These are phyloP conservation scores for Monodelphis domestica DNA, from an alignment of 2,797 vertebrate genomes.

Conservation along the genomic window DNA sequence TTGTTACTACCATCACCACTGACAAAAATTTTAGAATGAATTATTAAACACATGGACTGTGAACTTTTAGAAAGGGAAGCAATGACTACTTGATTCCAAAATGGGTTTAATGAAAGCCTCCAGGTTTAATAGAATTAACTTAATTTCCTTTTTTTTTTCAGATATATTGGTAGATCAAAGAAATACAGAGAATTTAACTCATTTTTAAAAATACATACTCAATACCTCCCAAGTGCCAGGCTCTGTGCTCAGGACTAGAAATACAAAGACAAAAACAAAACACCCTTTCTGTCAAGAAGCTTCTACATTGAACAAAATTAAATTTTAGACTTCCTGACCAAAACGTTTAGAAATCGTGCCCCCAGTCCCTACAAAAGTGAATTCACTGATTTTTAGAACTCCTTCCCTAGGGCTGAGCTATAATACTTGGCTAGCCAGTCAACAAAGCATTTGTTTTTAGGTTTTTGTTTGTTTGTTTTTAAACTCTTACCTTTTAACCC, in stretches of 20 bases:
- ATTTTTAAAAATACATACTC: constrained; percentile 14
- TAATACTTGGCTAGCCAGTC: neutral
- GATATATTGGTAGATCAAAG: neutral
- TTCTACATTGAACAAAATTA: neutral
- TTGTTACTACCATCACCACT: neutral
- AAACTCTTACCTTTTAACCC: no score
- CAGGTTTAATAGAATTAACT: neutral
- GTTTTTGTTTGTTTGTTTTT: no score
- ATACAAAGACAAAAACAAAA: neutral
- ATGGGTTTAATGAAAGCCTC: neutral
- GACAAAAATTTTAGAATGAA: neutral
- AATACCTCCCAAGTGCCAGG: neutral
- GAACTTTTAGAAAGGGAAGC: neutral
- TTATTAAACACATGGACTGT: neutral
- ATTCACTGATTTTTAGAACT: neutral
- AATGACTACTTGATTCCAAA: neutral
- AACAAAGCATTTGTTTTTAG: neutral
- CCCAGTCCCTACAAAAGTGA: neutral
- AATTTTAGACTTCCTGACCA: neutral
- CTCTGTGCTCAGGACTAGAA: neutral
- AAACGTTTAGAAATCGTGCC: neutral
- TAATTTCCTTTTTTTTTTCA: neutral
- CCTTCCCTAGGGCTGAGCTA: neutral
- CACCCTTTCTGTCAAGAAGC: neutral
- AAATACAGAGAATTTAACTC: neutral